Conservation (phyloP, 2,888 invertebrate genomes). For the Omphaloscelis lunosa region DNA sequence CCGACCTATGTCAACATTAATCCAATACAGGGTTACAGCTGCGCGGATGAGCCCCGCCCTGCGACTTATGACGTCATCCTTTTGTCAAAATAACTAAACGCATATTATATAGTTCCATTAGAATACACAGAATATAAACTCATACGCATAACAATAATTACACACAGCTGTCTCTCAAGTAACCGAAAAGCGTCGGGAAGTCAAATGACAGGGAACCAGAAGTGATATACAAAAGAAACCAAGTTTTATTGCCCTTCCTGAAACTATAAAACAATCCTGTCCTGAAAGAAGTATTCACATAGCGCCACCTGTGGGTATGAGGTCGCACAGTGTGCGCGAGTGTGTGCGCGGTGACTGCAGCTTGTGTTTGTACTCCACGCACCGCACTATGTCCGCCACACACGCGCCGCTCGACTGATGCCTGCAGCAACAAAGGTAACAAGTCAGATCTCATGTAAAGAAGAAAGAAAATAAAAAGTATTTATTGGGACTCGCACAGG, state of each 20-base stretch:
- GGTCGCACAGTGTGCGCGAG: slow-evolving; percentile 84
- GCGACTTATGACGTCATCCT: too few relatives aligned
- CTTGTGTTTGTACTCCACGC: slow-evolving; percentile 85
- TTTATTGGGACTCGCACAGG: too few relatives aligned
- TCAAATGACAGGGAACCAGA: neutral
- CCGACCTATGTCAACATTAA: too few relatives aligned
- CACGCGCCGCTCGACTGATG: slow-evolving; percentile 45
- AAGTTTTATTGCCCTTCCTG: neutral
- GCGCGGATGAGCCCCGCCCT: too few relatives aligned
- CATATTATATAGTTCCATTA: too few relatives aligned
- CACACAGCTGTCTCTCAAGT: too few relatives aligned
- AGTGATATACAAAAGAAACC: neutral
- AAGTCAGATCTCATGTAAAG: slow-evolving; percentile 6
- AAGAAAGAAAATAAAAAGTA: too few relatives aligned
- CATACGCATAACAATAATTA: too few relatives aligned
- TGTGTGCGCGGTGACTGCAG: slow-evolving; percentile 76
- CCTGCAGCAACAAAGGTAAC: slow-evolving; percentile 5
- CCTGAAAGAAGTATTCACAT: neutral
- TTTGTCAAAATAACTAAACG: too few relatives aligned
- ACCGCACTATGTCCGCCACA: slow-evolving; percentile 84
- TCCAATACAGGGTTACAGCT: too few relatives aligned
- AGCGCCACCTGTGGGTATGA: slow-evolving; percentile 76
- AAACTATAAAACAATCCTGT: neutral
- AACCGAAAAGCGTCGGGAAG: neutral
- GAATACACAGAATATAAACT: too few relatives aligned